Conservation (phyloP, 2,797 vertebrate genomes). For the Enoplosus armatus region DNA sequence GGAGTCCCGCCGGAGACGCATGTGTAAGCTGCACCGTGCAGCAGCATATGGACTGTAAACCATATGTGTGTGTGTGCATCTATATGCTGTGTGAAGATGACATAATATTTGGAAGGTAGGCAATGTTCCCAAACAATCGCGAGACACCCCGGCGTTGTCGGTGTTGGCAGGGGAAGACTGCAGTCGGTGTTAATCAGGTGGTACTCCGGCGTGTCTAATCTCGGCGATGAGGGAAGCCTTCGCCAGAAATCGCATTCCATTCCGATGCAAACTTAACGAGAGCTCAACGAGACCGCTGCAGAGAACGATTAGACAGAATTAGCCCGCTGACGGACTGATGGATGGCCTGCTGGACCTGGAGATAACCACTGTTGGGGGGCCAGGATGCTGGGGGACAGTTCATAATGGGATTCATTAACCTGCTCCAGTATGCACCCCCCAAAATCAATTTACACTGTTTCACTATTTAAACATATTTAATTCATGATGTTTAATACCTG, state of each 20-base stretch:
- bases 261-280: conserved; percentile 35
- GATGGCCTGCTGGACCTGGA: conserved; percentile 4
- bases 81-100: not conserved
- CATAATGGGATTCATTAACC: not conserved
- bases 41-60: not conserved
- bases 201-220: conserved; percentile 39
- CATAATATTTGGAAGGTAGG: conserved; percentile 34
- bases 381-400: too few species aligned
- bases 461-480: not conserved
- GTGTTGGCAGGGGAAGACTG: conserved; percentile 51
- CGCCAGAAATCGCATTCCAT: conserved; percentile 32
- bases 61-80: not conserved
- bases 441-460: not conserved
- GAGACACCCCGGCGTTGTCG: conserved; percentile 14
- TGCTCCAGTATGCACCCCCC: not conserved
- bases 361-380: conserved; percentile 33
- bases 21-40: not conserved
- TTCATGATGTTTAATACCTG: not conserved
- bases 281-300: conserved; percentile 24
- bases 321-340: conserved; percentile 36
- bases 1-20: not conserved
- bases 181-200: conserved; percentile 51
- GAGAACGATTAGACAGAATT: conserved; percentile 32
- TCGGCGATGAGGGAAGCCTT: conserved; percentile 46
- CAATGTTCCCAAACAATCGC: conserved; percentile 32